A percentile compares a stretch with the other conserved stretches of the same genome.
These are phyloP conservation scores for Ramazzottius varieornatus DNA, from an alignment of 2,888 invertebrate genomes.

Conservation along the genomic window DNA sequence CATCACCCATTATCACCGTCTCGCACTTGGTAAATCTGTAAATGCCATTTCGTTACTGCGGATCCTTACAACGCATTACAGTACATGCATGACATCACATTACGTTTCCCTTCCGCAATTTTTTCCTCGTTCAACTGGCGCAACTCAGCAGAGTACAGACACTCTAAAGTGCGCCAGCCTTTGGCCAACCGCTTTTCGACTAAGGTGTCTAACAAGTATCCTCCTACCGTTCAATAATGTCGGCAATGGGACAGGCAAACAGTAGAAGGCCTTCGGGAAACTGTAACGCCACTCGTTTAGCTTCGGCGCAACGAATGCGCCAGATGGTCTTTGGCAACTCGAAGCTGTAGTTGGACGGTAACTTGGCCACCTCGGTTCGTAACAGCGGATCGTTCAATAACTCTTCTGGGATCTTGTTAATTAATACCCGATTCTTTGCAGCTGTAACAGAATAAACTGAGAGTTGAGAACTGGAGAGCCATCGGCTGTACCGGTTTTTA, in stretches of 20 bases:
- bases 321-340: conserved; percentile 93
- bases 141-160: too few species aligned
- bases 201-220: too few species aligned
- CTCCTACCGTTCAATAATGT: conserved; percentile 46
- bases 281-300: conserved; percentile 71
- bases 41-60: too few species aligned
- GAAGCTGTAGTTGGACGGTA: conserved; percentile 88
- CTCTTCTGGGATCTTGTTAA: not conserved
- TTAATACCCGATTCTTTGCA: not conserved
- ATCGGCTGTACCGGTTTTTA: too few species aligned
- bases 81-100: too few species aligned
- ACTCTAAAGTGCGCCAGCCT: too few species aligned
- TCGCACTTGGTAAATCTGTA: conserved; percentile 51
- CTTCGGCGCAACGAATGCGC: conserved; percentile 56
- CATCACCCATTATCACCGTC: conserved; percentile 88
- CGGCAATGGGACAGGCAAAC: conserved; percentile 70
- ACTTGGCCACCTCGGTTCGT: not conserved
- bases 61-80: too few species aligned
- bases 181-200: too few species aligned
- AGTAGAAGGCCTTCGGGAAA: conserved; percentile 80
- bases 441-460: too few species aligned
- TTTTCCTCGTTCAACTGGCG: too few species aligned
- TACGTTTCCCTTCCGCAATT: too few species aligned
- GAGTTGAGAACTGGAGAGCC: too few species aligned
- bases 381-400: not conserved